phyloP scores from a whole-genome alignment of 1,140 invertebrate species.

The Drosophila lini region DNA sequence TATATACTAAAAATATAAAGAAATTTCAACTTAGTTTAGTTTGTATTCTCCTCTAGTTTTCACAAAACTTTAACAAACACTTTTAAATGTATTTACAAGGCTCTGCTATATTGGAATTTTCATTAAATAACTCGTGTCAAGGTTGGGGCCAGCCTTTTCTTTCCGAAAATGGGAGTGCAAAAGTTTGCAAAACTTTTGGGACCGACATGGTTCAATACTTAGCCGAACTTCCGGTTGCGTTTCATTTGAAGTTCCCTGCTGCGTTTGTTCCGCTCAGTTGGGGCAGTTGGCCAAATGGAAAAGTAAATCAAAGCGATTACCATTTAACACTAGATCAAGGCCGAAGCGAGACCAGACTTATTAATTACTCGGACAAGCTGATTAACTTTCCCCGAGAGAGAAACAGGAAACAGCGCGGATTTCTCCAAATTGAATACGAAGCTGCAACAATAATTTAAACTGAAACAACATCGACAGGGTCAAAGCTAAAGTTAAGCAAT shows the following conservation, averaged over 20 bases:
- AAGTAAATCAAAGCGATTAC: conserved; percentile 63
- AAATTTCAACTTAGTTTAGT: neutral
- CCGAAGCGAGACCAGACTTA: conserved; percentile 25
- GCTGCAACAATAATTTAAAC: conserved; percentile 10
- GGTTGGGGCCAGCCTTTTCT: conserved; percentile 9
- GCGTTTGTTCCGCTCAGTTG: conserved; percentile 56
- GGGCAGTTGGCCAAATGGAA: conserved; percentile 46
- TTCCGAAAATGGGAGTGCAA: conserved; percentile 35
- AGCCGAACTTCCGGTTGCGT: conserved; percentile 47
- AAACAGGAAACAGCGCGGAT: neutral
- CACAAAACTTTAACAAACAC: neutral
- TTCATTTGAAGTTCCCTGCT: conserved; percentile 51
- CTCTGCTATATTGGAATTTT: neutral
- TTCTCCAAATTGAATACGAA: conserved; percentile 6
- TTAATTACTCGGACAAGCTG: conserved; percentile 64
- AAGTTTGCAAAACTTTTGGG: conserved; percentile 60
- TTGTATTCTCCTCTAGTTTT: neutral
- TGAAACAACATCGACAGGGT: conserved; percentile 4
- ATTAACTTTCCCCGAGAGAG: conserved; percentile 33
- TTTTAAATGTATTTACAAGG: neutral
- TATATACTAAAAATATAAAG: neutral
- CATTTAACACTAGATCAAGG: conserved; percentile 39
- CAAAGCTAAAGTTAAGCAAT: conserved; percentile 18
- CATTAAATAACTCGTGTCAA: conserved; percentile 10
- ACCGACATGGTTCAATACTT: conserved; percentile 44